Evolutionary conservation across 2,113 vertebrate species (phyloP).

Genomic region (Dryoscopus gambensis): DNA sequence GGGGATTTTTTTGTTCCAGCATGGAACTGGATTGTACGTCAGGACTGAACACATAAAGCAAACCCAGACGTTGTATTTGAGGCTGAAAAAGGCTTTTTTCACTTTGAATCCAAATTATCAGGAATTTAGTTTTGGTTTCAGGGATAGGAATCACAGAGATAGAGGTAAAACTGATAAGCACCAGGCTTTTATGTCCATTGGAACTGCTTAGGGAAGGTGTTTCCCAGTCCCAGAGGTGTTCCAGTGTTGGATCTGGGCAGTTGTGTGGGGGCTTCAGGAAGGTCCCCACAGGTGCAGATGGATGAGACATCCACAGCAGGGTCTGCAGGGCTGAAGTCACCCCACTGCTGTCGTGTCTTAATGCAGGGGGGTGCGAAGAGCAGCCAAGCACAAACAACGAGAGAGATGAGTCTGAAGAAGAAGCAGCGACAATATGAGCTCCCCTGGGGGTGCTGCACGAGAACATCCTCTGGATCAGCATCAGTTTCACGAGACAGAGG

Average conservation of each 20-base stretch:
- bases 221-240: neutral
- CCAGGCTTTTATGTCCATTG: neutral
- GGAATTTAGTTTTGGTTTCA: neutral
- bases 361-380: neutral
- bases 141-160: neutral
- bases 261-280: neutral
- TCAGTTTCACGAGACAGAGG: neutral
- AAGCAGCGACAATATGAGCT: fast-evolving
- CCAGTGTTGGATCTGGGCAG: fast-evolving
- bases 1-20: neutral
- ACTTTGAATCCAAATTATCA: neutral
- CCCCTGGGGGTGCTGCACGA: neutral
- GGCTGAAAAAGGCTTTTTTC: neutral
- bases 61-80: neutral
- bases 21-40: neutral
- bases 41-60: neutral
- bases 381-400: neutral
- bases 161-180: neutral
- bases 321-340: fast-evolving
- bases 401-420: neutral
- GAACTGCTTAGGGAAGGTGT: neutral
- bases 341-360: fast-evolving
- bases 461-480: neutral
- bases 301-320: neutral
- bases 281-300: neutral